Base-by-base conservation (phyloP, 2,797 vertebrate genomes). In the Chaenodraco wilsoni region DNA sequence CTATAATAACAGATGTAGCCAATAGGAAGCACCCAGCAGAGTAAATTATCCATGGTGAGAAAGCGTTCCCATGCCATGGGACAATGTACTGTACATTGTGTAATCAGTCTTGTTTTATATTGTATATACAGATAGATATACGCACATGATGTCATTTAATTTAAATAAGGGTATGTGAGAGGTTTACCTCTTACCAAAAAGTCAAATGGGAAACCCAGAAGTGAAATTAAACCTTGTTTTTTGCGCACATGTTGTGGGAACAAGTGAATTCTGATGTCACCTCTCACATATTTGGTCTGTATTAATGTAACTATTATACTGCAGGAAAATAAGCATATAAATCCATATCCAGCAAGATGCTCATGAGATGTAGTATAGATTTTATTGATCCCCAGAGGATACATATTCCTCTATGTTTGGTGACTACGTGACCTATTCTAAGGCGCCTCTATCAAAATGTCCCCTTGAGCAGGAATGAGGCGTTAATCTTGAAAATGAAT, bases 111-210 rank as follows among this genome's bases (percentile, higher is more conserved):
- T 94, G 92, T 95, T 95, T 95, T 94, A 93, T 94, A 94, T 90
- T 95, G 94, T 95, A 94, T 90, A 94, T 95, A 94, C 87, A 87
- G 79, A 93, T 94, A 93, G 89, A 89, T 93, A 93, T 92, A 92
- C 50, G 81, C 92, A 94, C 92, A 94, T 86, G 81, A 90, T 94
- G 93, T 95, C 90, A 91, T 93, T 92, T 93, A 81, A 90, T 85
- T 89, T 90, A 89, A 83, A 60, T 78, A 65, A 78, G 76, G 79
- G 81, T 75, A 84, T 58, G 65, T 78, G 79, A 83, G 74, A 69
- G 84, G 79, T 64, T 50, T 11, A 11, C 58, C 48, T 70, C 74
- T 80, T 67, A 56, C 62, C 58, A 60, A 76, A 50, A 43, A 78
- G 79, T 86, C 78, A 81, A 59, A 69, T 74, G 64, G 45, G 66